Evolutionary conservation across 2,797 vertebrate genomes (phyloP).

Genomic region (Hozukius guyotensis): DNA sequence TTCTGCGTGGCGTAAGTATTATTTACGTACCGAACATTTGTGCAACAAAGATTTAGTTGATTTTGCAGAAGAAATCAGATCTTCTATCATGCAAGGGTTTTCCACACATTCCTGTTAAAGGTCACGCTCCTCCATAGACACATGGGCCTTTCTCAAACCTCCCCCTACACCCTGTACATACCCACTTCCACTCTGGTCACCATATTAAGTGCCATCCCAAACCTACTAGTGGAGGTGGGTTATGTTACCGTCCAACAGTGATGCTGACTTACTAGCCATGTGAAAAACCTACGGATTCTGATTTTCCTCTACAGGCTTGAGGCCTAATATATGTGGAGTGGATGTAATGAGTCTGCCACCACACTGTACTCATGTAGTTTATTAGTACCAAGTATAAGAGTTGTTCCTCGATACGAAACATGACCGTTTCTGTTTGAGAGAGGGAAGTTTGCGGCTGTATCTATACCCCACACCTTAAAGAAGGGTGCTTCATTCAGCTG

Average conservation of each 20-base stretch:
- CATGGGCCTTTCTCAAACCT: neutral
- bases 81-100: neutral
- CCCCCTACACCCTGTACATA: no score
- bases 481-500: neutral
- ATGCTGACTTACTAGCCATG: neutral
- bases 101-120: neutral
- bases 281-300: neutral
- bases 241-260: neutral
- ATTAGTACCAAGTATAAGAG: no score
- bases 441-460: no score
- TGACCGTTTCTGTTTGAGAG: no score
- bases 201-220: neutral
- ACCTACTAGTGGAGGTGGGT: neutral
- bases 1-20: slow-evolving; percentile 86
- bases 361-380: no score
- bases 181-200: neutral
- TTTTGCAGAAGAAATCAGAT: neutral
- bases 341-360: no score
- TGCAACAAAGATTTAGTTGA: neutral
- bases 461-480: neutral
- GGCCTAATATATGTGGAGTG: no score
- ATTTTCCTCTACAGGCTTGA: no score
- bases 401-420: no score
- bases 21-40: no score
- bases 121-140: neutral